These are phyloP conservation scores for Leptogaster cylindrica DNA, from an alignment of 2,888 invertebrate species.

Conservation along the genomic window DNA sequence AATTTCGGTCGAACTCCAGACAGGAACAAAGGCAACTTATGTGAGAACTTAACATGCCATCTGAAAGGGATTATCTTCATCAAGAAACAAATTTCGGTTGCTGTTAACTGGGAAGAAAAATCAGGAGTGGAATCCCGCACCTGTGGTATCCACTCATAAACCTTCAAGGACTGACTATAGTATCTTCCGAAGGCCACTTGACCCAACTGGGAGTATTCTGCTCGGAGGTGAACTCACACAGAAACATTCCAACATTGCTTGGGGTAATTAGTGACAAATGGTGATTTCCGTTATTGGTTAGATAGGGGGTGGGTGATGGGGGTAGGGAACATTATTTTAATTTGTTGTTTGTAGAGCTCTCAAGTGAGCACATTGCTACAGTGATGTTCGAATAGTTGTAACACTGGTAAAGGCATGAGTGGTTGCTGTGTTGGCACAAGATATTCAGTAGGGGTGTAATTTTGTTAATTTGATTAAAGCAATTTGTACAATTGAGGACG, in stretches of 20 bases:
- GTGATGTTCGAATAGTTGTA: not conserved
- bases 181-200: not conserved
- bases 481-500: conserved; percentile 39
- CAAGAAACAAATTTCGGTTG: not conserved
- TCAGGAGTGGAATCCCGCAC: not conserved
- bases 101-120: conserved; percentile 16
- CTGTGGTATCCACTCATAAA: not conserved
- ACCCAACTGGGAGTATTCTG: not conserved
- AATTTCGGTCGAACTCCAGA: no score
- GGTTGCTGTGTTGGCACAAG: conserved; percentile 9
- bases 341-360: conserved; percentile 14
- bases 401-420: not conserved
- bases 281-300: conserved; percentile 35
- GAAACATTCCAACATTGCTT: conserved; percentile 29
- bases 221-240: conserved; percentile 5
- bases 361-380: not conserved
- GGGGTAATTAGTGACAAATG: conserved; percentile 41
- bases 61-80: no score
- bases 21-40: conserved; percentile 15
- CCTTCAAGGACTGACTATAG: no score
- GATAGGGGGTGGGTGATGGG: conserved; percentile 6
- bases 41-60: no score
- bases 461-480: conserved; percentile 41
- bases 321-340: conserved; percentile 29
- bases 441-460: conserved; percentile 24